Evolutionary conservation across 2,113 vertebrate species (phyloP).

Genomic region (Chamaea fasciata): DNA sequence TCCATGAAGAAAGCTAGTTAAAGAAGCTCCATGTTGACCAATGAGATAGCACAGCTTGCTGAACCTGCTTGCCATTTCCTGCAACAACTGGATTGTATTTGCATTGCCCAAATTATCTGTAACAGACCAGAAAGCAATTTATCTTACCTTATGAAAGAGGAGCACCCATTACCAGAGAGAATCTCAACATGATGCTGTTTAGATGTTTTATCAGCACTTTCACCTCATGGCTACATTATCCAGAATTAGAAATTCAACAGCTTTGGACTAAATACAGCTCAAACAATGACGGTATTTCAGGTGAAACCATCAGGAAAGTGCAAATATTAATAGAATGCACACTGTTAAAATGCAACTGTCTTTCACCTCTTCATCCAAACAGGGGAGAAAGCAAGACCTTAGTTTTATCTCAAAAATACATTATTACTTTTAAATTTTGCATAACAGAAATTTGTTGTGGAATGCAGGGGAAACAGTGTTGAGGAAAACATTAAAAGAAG

Average conservation of each 20-base stretch:
- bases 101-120: constrained; percentile 83
- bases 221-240: background rate
- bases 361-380: background rate
- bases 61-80: constrained; percentile 83
- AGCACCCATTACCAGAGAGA: background rate
- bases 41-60: constrained; percentile 89
- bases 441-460: background rate
- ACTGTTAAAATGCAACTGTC: background rate
- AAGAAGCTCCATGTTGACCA: constrained; percentile 88
- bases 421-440: background rate
- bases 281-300: background rate
- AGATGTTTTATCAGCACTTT: background rate
- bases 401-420: background rate
- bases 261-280: background rate
- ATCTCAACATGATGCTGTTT: background rate
- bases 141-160: background rate
- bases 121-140: constrained; percentile 33
- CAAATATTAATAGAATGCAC: background rate
- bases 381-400: background rate
- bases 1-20: constrained; percentile 86
- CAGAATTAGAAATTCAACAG: background rate
- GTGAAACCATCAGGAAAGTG: background rate
- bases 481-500: background rate
- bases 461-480: background rate
- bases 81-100: constrained; percentile 77